Percentiles rank a stretch among this genome's conserved stretches.
These are phyloP conservation scores for Sebastes nivosus DNA, from an alignment of 2,797 vertebrate species.

Conservation along the genomic window DNA sequence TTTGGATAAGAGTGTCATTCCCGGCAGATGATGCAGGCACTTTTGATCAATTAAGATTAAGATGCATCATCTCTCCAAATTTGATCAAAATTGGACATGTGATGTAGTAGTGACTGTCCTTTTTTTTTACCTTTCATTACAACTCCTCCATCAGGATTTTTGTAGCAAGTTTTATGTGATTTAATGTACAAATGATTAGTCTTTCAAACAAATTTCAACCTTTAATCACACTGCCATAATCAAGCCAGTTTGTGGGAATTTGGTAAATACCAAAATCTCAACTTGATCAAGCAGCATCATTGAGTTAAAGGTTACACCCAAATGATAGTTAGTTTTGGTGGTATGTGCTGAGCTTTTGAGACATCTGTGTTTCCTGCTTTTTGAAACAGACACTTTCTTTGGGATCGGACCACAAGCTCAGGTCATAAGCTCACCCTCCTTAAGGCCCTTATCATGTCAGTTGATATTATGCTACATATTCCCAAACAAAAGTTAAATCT, in stretches of 20 bases:
- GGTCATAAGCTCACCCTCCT: neutral
- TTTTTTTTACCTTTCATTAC: slow-evolving; percentile 22
- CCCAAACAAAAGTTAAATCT: neutral
- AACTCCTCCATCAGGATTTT: slow-evolving; percentile 17
- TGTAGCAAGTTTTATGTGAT: neutral
- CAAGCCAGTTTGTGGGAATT: slow-evolving; percentile 5
- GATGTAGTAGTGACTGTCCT: neutral
- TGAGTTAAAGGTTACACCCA: neutral
- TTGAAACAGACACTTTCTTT: too few relatives aligned
- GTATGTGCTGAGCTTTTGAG: neutral
- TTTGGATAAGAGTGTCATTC: neutral
- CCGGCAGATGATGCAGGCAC: neutral
- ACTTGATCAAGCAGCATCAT: slow-evolving; percentile 1
- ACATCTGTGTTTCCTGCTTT: neutral
- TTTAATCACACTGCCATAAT: slow-evolving; percentile 31
- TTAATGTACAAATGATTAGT: slow-evolving; percentile 19
- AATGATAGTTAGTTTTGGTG: neutral
- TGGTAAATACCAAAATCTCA: slow-evolving; percentile 37
- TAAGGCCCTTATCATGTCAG: neutral
- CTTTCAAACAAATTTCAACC: slow-evolving; percentile 21
- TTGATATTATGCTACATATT: neutral
- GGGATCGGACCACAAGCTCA: neutral
- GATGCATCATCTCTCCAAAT: neutral
- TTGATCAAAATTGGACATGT: slow-evolving; percentile 3
- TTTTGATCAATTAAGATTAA: neutral